phyloP scores from a whole-genome alignment of 2,113 vertebrate genomes.

The Herpetotheres cachinnans region DNA sequence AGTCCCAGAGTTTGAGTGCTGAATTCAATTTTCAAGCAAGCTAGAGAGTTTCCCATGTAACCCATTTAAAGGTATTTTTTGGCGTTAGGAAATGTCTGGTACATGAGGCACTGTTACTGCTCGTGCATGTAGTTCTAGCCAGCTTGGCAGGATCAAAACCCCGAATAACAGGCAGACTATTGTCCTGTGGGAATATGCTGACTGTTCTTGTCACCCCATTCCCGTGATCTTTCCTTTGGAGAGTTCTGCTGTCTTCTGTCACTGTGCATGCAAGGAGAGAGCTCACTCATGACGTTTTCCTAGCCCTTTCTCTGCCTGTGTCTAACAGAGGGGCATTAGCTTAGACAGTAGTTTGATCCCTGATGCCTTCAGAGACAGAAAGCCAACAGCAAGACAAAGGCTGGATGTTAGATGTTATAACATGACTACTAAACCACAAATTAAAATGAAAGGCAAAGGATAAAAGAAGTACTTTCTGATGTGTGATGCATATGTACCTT shows the following conservation, averaged over 20 bases:
- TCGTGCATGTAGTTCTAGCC: background rate
- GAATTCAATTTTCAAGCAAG: background rate
- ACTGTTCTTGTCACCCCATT: background rate
- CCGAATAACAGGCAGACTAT: background rate
- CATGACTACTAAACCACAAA: background rate
- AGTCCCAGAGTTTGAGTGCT: background rate
- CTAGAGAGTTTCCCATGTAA: background rate
- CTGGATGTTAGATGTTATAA: background rate
- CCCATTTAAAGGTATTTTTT: background rate
- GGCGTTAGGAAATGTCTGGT: background rate
- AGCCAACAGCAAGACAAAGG: background rate
- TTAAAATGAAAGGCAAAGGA: background rate
- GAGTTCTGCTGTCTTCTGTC: conserved; percentile 3
- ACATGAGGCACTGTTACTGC: background rate
- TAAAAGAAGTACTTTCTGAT: background rate
- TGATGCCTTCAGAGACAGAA: background rate
- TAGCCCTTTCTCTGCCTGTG: background rate
- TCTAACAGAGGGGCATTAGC: background rate
- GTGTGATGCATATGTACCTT: background rate
- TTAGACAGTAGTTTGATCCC: background rate
- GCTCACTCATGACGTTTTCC: background rate
- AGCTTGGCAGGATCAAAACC: background rate
- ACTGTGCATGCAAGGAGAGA: background rate
- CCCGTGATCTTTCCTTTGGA: background rate
- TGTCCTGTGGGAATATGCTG: conserved; percentile 13